Evolutionary conservation across 2,797 vertebrate species (phyloP).

Genomic region (Danio jaintianensis): DNA sequence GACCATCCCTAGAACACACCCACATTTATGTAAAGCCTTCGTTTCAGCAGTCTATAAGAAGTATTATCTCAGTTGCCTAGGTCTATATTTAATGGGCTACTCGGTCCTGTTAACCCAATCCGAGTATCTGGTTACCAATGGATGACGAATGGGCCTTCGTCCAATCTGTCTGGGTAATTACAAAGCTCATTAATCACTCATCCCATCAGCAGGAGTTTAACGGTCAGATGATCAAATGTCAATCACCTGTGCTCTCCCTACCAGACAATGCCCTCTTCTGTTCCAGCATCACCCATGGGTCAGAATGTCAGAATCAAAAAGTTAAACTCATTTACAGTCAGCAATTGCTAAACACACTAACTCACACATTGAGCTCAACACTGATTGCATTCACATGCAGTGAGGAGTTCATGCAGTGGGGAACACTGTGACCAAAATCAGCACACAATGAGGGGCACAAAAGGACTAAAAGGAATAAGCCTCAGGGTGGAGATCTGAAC

Average conservation of each 20-base stretch:
- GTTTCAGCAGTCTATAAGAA: neutral
- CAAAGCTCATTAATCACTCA: conserved; percentile 14
- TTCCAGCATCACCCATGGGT: conserved; percentile 12
- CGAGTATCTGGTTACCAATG: neutral
- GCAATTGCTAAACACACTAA: conserved; percentile 17
- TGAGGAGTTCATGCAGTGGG: conserved; percentile 4
- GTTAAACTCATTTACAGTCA: conserved; percentile 1
- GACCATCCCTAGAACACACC: neutral
- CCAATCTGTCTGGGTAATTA: conserved; percentile 27
- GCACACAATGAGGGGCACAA: neutral
- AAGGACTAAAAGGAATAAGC: neutral
- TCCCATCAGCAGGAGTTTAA: neutral
- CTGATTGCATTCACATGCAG: conserved; percentile 12
- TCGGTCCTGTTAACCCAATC: conserved; percentile 1
- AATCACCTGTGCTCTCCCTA: neutral
- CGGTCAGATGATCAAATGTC: conserved; percentile 10
- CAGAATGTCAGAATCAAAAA: conserved; percentile 14
- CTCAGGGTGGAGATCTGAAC: conserved; percentile 15
- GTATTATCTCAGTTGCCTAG: neutral
- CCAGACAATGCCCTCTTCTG: conserved; percentile 34
- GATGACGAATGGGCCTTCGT: conserved; percentile 16
- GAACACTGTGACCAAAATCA: conserved; percentile 40
- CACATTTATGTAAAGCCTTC: conserved; percentile 10
- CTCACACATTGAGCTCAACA: conserved; percentile 14
- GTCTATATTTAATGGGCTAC: neutral